Conservation (phyloP, 2,113 vertebrate species). For the Tinamus guttatus region DNA sequence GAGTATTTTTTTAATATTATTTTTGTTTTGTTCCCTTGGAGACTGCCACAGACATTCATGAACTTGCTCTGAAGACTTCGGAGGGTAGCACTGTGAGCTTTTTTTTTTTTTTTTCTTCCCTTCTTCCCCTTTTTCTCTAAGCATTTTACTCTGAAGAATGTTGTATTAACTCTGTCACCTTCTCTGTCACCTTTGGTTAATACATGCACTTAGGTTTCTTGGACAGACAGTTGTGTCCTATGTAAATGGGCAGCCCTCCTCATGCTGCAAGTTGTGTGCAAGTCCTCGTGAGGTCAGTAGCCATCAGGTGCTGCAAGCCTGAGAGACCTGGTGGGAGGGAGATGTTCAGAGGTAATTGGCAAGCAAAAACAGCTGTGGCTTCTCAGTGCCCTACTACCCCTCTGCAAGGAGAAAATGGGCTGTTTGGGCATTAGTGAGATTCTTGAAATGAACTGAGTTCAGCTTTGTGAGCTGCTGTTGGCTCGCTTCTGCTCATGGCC, state of each 20-base stretch:
- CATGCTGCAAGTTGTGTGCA: neutral
- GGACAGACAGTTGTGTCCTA: neutral
- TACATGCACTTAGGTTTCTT: neutral
- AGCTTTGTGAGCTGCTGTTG: neutral
- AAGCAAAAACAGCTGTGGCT: neutral
- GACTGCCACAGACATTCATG: neutral
- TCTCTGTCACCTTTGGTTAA: too few relatives aligned
- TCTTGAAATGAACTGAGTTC: neutral
- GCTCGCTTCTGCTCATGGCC: accelerated
- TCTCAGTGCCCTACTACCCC: neutral
- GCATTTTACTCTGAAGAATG: neutral
- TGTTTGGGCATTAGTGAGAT: neutral
- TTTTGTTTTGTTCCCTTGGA: neutral
- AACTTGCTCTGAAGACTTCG: neutral
- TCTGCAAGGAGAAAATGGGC: neutral
- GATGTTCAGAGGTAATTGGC: neutral
- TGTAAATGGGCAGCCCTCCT: neutral
- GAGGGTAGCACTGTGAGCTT: neutral
- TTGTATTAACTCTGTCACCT: neutral
- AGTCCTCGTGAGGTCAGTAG: neutral
- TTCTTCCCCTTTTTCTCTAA: neutral
- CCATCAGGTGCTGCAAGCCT: neutral
- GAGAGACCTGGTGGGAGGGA: neutral
- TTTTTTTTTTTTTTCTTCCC: neutral
- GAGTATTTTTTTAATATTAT: neutral